Conservation (phyloP, 2,888 invertebrate genomes). For the Eilema depressum region DNA sequence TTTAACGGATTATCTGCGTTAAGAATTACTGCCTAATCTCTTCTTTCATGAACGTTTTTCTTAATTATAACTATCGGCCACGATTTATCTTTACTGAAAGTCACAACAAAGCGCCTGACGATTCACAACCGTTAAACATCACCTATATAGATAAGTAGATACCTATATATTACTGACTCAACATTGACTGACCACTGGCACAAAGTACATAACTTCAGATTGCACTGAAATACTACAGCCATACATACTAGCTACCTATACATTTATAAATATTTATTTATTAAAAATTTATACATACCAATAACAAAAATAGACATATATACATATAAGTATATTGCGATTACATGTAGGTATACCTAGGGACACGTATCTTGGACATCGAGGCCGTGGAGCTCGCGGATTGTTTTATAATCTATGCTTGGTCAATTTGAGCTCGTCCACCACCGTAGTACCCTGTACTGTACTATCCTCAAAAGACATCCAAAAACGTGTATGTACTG, state of each 20-base stretch:
- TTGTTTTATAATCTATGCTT: too few relatives aligned
- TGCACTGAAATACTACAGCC: not conserved
- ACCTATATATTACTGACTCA: not conserved
- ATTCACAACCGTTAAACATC: slow-evolving; percentile 1
- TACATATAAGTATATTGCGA: not conserved
- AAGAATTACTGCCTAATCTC: not conserved
- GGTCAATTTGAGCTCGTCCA: too few relatives aligned
- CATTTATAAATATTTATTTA: not conserved
- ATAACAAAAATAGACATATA: not conserved
- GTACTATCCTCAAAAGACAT: too few relatives aligned
- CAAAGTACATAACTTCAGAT: not conserved
- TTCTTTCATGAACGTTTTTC: not conserved
- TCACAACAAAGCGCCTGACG: not conserved
- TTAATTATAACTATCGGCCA: not conserved
- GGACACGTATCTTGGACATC: too few relatives aligned
- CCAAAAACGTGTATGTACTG: too few relatives aligned
- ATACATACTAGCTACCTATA: not conserved
- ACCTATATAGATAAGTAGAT: not conserved
- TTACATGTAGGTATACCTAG: too few relatives aligned
- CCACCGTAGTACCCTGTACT: too few relatives aligned
- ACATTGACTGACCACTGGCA: slow-evolving; percentile 4
- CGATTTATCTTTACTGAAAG: not conserved
- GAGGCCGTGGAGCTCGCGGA: too few relatives aligned
- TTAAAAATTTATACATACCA: not conserved
- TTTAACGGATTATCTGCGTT: not conserved